Evolutionary conservation across 2,113 vertebrate species (phyloP).

Genomic region (Anguilla rostrata): DNA sequence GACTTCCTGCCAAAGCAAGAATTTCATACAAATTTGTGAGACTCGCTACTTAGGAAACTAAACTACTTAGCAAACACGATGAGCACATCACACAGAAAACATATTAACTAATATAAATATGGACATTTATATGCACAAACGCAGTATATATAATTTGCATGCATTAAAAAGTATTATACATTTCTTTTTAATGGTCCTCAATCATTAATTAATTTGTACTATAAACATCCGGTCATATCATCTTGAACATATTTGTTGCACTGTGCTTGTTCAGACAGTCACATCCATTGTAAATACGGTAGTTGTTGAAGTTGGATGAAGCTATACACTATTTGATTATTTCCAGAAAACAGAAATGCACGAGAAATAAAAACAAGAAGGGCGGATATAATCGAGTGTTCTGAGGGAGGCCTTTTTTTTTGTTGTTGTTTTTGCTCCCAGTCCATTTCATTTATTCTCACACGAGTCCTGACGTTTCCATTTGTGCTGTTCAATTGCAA

Average conservation of each 20-base stretch:
- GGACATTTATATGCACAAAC: no score
- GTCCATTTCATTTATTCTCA: slow-evolving; percentile 73
- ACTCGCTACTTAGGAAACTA: no score
- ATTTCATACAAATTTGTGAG: no score
- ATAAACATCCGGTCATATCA: not conserved
- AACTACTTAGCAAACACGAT: no score
- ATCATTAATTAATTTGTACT: not conserved
- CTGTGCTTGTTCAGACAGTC: not conserved
- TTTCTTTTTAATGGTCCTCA: not conserved
- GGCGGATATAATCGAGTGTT: not conserved
- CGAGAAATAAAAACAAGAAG: not conserved
- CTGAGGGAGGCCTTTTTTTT: not conserved
- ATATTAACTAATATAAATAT: no score
- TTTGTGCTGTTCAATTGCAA: slow-evolving; percentile 74
- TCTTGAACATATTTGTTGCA: not conserved
- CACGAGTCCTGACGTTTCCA: slow-evolving; percentile 69
- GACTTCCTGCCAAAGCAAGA: not conserved
- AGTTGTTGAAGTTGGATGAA: not conserved
- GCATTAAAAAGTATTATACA: no score
- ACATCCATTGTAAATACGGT: not conserved
- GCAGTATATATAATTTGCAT: no score
- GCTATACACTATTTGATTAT: not conserved
- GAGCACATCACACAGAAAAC: no score
- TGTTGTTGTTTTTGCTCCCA: slow-evolving; percentile 41
- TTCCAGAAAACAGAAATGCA: not conserved